Base-by-base conservation (phyloP, 2,797 vertebrate species). In the Yasuhikotakia modesta region DNA sequence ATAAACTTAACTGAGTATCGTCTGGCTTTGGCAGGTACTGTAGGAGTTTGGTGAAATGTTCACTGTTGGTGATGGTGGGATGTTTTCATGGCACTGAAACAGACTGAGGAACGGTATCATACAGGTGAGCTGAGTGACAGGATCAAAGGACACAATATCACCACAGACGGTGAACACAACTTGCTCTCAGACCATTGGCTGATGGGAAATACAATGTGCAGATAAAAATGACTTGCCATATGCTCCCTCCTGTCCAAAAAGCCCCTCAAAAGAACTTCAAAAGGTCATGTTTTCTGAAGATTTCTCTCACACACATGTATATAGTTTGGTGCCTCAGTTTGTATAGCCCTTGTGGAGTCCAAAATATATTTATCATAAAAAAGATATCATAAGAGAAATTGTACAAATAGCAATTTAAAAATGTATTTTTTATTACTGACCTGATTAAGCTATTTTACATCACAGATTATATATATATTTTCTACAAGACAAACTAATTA, bases 91-190 rank as follows among this genome's bases (percentile, higher is more conserved):
- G 66, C 43, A 27, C 24, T 57, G 53, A 57, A 71, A 30, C 63
- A 73, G 63, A 73, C 63, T 66, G 57, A 66, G 76, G 67, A 67
- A 65, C 52, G 73, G 78, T 61, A 35, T 21, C 60, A 72, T 73
- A n/a, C 61, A 76, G 39, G n/a, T 70, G 64, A 78, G 77, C 5
- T 73, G 69, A 57, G 57, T 45, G 70, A 58, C 63, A 65, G 81
- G 76, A 86, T 89, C 86, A 89, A 86, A 86, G 82, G 65, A 83
- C 65, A 77, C 50, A 27, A 63, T 64, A 74, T 82, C 68, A 78
- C 70, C 16, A 77, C 76, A 8, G 21, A 12, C 27, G 77, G 70
- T 52, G 72, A 78, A 61, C 67, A 64, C 17, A 21, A 52, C 61
- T 58, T 70, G 39, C 48, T 74, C 69, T 79, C 75, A 70, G 75